phyloP scores from a whole-genome alignment of 2,888 invertebrate genomes.

The Uloborus plumipes region DNA sequence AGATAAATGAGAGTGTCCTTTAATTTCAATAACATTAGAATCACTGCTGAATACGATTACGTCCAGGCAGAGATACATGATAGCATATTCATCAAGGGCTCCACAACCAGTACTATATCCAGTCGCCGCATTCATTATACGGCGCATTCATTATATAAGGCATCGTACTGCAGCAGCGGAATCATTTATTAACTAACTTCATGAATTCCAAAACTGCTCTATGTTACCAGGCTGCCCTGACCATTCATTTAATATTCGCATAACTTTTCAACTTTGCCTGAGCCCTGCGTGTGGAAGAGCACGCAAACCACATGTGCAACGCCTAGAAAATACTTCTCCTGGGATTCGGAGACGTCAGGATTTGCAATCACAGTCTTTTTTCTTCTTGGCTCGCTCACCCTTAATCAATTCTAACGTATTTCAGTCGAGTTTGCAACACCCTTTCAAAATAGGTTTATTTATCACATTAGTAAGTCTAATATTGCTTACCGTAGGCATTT shows the following conservation, averaged over 20 bases:
- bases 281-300: slow-evolving; percentile 28
- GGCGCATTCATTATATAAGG: slow-evolving; percentile 37
- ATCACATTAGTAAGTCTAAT: no score
- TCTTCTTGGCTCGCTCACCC: not conserved
- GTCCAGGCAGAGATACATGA: slow-evolving; percentile 25
- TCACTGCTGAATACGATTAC: slow-evolving; percentile 35
- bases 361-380: slow-evolving; percentile 18
- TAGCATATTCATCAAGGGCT: slow-evolving; percentile 43
- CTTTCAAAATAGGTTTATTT: not conserved
- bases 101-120: slow-evolving; percentile 20
- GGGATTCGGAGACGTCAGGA: slow-evolving; percentile 19
- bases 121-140: slow-evolving; percentile 39
- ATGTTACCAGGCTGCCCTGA: slow-evolving; percentile 21
- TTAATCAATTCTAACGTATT: not conserved
- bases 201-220: slow-evolving; percentile 37
- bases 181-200: slow-evolving; percentile 59
- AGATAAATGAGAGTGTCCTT: slow-evolving; percentile 27
- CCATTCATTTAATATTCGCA: slow-evolving; percentile 54
- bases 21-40: slow-evolving; percentile 53
- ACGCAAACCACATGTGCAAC: slow-evolving; percentile 23
- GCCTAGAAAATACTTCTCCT: slow-evolving; percentile 22
- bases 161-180: slow-evolving; percentile 23
- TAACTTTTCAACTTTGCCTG: slow-evolving; percentile 49
- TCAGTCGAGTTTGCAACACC: not conserved
- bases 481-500: no score